phyloP scores from a whole-genome alignment of 2,888 invertebrate species.

The Netelia virgata region DNA sequence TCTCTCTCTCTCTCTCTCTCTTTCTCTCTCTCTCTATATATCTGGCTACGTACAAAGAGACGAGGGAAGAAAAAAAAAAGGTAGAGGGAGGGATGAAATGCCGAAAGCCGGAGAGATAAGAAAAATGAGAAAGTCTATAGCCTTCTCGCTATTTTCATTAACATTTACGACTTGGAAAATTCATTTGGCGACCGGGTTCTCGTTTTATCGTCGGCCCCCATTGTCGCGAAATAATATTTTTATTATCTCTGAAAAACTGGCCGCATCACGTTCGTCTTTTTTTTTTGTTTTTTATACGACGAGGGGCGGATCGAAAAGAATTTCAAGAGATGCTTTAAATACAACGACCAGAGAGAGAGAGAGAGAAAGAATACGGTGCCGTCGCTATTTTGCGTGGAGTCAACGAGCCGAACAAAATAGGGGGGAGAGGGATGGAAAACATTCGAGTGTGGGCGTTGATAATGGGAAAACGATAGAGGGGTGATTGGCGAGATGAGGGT shows the following conservation, averaged over 20 bases:
- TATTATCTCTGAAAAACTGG: slow-evolving; percentile 22
- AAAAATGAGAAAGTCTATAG: slow-evolving; percentile 1
- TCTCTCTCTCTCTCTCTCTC: neutral
- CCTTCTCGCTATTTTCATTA: slow-evolving; percentile 30
- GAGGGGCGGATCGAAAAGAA: slow-evolving; percentile 7
- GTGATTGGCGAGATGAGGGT: slow-evolving; percentile 55
- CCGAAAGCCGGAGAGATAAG: neutral
- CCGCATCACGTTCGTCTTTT: neutral
- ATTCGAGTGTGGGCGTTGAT: slow-evolving; percentile 45
- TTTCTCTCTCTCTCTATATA: neutral
- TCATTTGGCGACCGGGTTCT: slow-evolving; percentile 9
- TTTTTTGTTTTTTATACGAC: neutral
- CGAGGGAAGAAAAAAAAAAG: slow-evolving; percentile 7
- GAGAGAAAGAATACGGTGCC: neutral
- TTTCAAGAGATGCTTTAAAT: slow-evolving; percentile 43
- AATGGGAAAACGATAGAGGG: slow-evolving; percentile 58
- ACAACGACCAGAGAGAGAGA: slow-evolving; percentile 7
- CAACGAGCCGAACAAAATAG: neutral
- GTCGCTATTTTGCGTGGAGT: slow-evolving; percentile 22
- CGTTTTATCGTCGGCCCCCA: neutral
- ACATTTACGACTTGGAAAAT: slow-evolving; percentile 39
- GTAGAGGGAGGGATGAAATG: slow-evolving; percentile 8
- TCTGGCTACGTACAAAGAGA: neutral
- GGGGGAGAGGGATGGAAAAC: slow-evolving; percentile 7
- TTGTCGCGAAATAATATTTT: slow-evolving; percentile 45